Evolutionary conservation across 35 echinoderm and acorn worm species (phyloP), one percentile per base, ranked within the genome.

Genomic region (Anneissia japonica): DNA sequence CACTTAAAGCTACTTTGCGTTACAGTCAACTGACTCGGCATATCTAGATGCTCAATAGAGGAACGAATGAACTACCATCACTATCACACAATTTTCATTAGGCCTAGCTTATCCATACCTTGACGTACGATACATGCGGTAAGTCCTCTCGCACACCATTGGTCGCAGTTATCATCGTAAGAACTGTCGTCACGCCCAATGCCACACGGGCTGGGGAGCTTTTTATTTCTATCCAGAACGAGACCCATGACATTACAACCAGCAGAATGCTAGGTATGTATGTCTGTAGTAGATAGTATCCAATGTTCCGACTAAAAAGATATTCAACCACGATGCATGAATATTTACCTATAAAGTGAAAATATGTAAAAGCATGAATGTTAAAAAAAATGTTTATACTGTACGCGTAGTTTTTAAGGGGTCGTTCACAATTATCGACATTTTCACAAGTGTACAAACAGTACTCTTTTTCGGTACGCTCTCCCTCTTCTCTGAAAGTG

Each of bases 221-320:
- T 28, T 75, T 89, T 31, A 97, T 84, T 17, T 97, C 87, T 21
- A 97, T 90, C 94, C 90, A 90, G 64, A 97, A 97, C 4, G 90
- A 92, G 0, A 97, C 87, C 87, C 94, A 97, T 19, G 94, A 92
- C 37, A 92, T 76, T 26, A 97, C 34, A 3, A 92, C 90, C 73
- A 97, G 29, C 75, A 92, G 46, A 9, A 92, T 75, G 36, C 90
- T 92, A 12, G 94, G 94, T 28, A 97, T 46, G 56, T 90, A 92
- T 9, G 90, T 87, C 77, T 97, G 94, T 29, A 97, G 90, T 13
- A 97, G 41, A 79, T 92, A 97, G 30, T 97, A 97, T 3, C 90
- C 87, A 7, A 97, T 31, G 17, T 86, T 82, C n/a, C 94, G 72
- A 23, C 78, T 34, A 35, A 97, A 87, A 0, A 92, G 38, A 39